A percentile compares a stretch with the other conserved stretches of the same genome.
phyloP scores from a whole-genome alignment of 2,113 vertebrate species.

The Argyrosomus japonicus region DNA sequence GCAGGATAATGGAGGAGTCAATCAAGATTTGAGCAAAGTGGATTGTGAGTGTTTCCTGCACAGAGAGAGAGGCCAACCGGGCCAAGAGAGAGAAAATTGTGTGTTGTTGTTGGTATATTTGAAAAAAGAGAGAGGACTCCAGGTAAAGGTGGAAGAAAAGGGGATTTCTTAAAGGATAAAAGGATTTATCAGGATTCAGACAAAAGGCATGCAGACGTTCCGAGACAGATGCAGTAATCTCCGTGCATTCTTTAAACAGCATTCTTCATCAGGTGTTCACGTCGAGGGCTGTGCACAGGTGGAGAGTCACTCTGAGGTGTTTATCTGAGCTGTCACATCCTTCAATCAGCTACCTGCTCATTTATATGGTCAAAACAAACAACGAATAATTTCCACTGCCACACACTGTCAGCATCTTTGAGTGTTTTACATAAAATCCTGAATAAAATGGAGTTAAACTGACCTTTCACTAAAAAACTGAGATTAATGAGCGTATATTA shows the following conservation, averaged over 20 bases:
- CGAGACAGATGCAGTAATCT: neutral
- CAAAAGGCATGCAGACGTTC: neutral
- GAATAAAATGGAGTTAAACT: neutral
- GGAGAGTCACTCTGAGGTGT: slow-evolving; percentile 13
- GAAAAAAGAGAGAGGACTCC: neutral
- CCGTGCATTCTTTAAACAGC: neutral
- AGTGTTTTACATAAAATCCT: neutral
- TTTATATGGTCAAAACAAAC: neutral
- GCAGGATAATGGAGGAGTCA: slow-evolving; percentile 5
- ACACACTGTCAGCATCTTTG: too few species aligned
- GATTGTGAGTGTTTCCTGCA: neutral
- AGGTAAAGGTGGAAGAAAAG: neutral
- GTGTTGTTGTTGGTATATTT: too few species aligned
- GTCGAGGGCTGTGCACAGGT: neutral
- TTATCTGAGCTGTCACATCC: slow-evolving; percentile 1
- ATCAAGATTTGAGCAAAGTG: slow-evolving; percentile 23
- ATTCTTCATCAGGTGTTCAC: neutral
- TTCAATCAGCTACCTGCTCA: neutral
- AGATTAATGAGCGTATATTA: neutral
- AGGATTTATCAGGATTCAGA: neutral
- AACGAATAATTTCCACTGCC: neutral
- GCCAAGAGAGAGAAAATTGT: neutral
- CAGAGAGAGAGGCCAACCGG: neutral
- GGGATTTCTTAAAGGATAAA: neutral
- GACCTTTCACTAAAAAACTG: neutral